phyloP scores from a whole-genome alignment of 2,797 vertebrate genomes.

The Urophycis tenuis region DNA sequence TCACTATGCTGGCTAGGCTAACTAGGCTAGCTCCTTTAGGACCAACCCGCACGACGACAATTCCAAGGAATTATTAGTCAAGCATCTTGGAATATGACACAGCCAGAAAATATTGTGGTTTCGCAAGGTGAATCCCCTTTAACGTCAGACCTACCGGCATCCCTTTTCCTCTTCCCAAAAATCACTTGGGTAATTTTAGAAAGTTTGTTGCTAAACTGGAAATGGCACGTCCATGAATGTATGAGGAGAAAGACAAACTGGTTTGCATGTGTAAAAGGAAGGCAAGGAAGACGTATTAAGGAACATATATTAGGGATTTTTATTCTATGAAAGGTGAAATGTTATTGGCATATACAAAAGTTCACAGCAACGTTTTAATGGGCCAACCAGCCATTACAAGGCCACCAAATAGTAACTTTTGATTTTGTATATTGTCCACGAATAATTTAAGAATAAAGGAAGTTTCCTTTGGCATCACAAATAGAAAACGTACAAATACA shows the following conservation, averaged over 20 bases:
- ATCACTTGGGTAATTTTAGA: neutral
- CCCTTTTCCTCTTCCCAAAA: neutral
- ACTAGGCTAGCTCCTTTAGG: too few relatives aligned
- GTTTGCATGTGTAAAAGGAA: neutral
- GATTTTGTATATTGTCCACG: slow-evolving; percentile 73
- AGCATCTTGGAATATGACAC: neutral
- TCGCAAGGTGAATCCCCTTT: neutral
- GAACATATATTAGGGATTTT: slow-evolving; percentile 75
- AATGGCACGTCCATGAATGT: neutral
- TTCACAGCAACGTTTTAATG: slow-evolving; percentile 71
- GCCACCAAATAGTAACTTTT: slow-evolving; percentile 71
- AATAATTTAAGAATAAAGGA: slow-evolving; percentile 90
- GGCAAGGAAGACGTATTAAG: slow-evolving; percentile 32
- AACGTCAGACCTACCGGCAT: neutral
- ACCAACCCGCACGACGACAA: too few relatives aligned
- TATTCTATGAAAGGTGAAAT: slow-evolving; percentile 74
- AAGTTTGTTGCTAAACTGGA: neutral
- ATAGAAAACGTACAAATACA: slow-evolving; percentile 35
- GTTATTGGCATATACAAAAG: slow-evolving; percentile 70
- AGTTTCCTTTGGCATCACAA: slow-evolving; percentile 83
- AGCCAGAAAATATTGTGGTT: neutral
- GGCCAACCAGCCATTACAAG: slow-evolving; percentile 66
- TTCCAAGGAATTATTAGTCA: too few relatives aligned
- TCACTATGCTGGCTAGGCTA: too few relatives aligned
- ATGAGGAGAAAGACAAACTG: neutral